Evolutionary conservation across 2,113 vertebrate genomes (phyloP).

Genomic region (Xenotilapia caudafasciata): DNA sequence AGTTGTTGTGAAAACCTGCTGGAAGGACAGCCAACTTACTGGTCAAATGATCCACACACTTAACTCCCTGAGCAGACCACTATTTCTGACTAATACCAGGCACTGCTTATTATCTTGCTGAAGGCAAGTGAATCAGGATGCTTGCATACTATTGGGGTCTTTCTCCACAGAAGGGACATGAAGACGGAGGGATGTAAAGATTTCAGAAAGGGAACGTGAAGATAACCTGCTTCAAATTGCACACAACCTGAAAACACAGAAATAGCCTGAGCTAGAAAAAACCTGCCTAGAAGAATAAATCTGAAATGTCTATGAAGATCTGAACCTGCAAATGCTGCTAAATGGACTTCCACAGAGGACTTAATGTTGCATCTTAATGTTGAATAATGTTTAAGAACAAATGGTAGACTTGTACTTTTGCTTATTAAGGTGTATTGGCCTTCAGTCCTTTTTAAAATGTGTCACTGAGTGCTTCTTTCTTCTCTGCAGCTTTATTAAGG

Average conservation of each 20-base stretch:
- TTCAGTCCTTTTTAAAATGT: background rate
- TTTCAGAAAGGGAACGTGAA: background rate
- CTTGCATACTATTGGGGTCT: background rate
- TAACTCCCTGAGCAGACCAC: background rate
- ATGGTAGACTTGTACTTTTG: background rate
- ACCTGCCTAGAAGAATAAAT: background rate
- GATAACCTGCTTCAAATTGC: background rate
- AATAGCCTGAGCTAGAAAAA: background rate
- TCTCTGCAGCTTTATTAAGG: conserved; percentile 80
- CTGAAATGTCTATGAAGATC: background rate
- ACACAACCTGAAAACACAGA: background rate
- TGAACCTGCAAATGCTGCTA: background rate
- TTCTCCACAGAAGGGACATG: background rate
- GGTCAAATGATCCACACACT: background rate
- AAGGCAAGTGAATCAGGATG: background rate
- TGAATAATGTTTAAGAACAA: background rate
- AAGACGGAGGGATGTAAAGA: background rate
- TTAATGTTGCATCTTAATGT: background rate
- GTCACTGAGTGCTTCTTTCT: background rate
- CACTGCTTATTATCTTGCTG: background rate
- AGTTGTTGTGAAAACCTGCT: background rate
- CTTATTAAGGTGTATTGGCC: background rate
- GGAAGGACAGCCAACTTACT: background rate
- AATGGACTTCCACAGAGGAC: background rate
- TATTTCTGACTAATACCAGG: background rate